Evolutionary conservation across 2,797 vertebrate genomes (phyloP), one percentile per base, ranked within the genome.

Genomic region (Gallirallus australis): DNA sequence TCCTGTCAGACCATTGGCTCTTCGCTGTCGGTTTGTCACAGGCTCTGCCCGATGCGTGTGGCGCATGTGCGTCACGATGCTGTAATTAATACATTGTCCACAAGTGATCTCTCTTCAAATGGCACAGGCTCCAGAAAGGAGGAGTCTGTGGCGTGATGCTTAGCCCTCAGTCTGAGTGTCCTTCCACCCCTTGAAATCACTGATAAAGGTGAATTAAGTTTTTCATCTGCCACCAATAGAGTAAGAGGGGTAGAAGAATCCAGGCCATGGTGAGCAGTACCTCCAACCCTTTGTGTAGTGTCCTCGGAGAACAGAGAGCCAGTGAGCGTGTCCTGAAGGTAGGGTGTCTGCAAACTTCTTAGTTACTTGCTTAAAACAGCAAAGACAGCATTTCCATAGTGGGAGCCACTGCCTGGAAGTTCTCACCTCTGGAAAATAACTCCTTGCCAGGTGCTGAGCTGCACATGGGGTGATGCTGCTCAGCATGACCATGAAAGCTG

Each of bases 11-110:
- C 54, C 33, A 3, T 33, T 45, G 24, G 16, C 15, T 25, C n/a
- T 84, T 82, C 0, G 0, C 15, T 64, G 33, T 65, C 0, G 0
- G 31, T 72, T 91, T 71, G 45, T 65, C 25, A 53, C 33, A 16
- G 50, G 40, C 27, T 18, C 50, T 72, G 40, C 45, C 50, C 27
- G 50, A 6, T 2, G 3, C 53, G 31, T 48, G 57, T 48, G 40
- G 48, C 23, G 23, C 20, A 42, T 68, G 30, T 56, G n/a, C 7
- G 0, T 85, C 54, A 54, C 0, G 0, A 54, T 39, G 6, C 14
- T 52, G 14, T 17, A 61, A 25, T 64, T 56, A 48, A 64, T 50
- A 56, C 5, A 8, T 5, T 61, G 39, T 71, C 45, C 15, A 23
- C 63, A 69, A 69, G 20, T 33, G 5, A 59, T 50, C 24, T 78